Base-by-base conservation (phyloP, 2,797 vertebrate genomes). In the Coregonus ussuriensis region DNA sequence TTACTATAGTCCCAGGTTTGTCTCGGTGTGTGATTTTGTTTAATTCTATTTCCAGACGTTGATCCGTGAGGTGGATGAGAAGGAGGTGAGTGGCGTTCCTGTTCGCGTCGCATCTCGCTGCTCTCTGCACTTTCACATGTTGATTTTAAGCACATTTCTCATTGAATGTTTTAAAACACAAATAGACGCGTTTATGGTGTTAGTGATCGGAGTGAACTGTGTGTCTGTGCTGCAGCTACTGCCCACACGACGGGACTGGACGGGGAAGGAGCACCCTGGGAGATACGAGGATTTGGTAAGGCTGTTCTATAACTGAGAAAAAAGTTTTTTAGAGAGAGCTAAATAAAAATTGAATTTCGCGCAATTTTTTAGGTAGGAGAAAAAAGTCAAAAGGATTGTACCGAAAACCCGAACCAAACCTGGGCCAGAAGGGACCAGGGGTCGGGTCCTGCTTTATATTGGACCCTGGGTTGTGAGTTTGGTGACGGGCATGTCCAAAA, bases 291-390 rank as follows among this genome's bases (percentile, higher is more conserved):
- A 97, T 94, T 96, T 99, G 96, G 98, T 99, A 95, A 98, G 97
- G 88, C 88, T 86, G 93, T 93, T 89, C 89, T 92, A 92, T 92
- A 92, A 91, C 82, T 87, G 91, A 92, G 93, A 93, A 91, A 35
- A 94, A 95, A 96, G 94, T 94, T 95, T 95, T 95, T 94, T 93
- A 66, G 29, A 94, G 90, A 94, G 94, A 95, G 95, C 93, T 93
- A 94, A 93, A 94, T 95, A 96, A 95, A 97, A 99, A 96, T 98
- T 98, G 97, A 98, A 98, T 98, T 98, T 98, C 97, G 97, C 97
- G 96, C 96, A 99, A 96, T 96, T 96, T 37, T 94, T 92, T 93
- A 93, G 94, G 92, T 92, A 92, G 93, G 93, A 93, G 91, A 88
- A 85, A 89, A 87, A 89, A 92, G 86, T 89, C 87, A 78, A 86